Base-by-base conservation (phyloP, 2,888 invertebrate species). In the Bellardia pandia region DNA sequence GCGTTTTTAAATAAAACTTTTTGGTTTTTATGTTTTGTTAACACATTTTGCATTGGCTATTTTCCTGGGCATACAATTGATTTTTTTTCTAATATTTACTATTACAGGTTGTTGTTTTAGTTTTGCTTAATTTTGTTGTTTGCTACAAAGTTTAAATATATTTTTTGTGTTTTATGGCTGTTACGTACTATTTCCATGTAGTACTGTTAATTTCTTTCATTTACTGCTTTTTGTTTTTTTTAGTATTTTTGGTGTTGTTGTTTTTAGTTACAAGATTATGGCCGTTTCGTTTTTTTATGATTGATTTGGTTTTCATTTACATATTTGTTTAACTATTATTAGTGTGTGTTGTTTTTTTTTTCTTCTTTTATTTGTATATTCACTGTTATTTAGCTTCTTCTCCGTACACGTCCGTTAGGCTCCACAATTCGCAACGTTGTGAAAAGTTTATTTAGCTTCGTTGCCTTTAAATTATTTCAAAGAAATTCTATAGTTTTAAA, bases 341-440 rank as follows among this genome's bases (percentile, higher is more conserved):
- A 23, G 2, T 33, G 23, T 40, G 11, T 77, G 13, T 56, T 68
- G 11, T 62, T 64, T 66, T n/a, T 66, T 64, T 42, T 48, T 62
- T 23, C 1, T 33, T 9, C 40, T 82, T 23, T 62, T 16, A 14
- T 69, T 74, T 13, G 11, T 37, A 58, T 66, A 48, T 62, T 51
- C 30, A 45, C 30, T 72, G 45, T 48, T 62, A 53, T 62, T 53
- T 66, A 33, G 4, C 30, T 79, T n/a, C 40, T 78, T 60, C 30
- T 85, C 78, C 86, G 89, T 87, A 88, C 89, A 89, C 90, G 89
- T 90, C 90, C 90, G 89, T 90, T 88, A 89, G 89, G 89, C 89
- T 90, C 89, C 90, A 90, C 91, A 89, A 90, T 90, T 89, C 90
- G 90, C 90, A 90, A 90, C 90, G 89, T 90, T 91, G 90, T 91